Evolutionary conservation across 2,113 vertebrate genomes (phyloP), one percentile per base, ranked within the genome.

Genomic region (Loxodonta africana): DNA sequence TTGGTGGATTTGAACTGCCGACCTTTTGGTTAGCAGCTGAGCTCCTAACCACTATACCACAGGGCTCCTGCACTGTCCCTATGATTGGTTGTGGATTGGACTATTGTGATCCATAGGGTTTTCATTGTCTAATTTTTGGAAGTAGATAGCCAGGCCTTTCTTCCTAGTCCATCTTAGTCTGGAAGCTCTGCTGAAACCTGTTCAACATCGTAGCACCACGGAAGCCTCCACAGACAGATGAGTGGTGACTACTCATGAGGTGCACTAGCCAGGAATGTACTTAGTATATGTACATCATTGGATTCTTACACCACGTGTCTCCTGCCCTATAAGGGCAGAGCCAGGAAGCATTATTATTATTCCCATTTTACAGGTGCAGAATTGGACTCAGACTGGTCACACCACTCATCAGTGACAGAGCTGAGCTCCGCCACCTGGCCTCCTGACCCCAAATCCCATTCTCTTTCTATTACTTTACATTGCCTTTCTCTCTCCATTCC

Each of bases 361-460:
- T 51, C 76, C 89, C 83, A 91, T 67, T 89, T 95, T 82, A 80
- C 67, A 94, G 62, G 60, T 87, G 53, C 4, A 83, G 67, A 95
- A 73, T 65, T 73, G 28, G 62, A n/a, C 84, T 92, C 60, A 46
- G 23, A 44, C 5, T 76, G 53, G 12, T 46, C n/a, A 30, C n/a
- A 83, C 28, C 46, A 48, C 48, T 81, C 53, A 14, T 84, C 78
- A 23, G 6, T 86, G 41, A 57, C 57, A 82, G 57, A 85, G 71
- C 76, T 51, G 41, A 94, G 48, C 10, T 73, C 83, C 3, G 41
- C 63, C 37, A 60, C 46, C 60, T 91, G n/a, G 87, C 89, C 57
- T 88, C 92, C 82, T 44, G 28, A 83, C 44, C 87, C 84, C 87
- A 95, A 51, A 81, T 48, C 53, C 71, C 21, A 65, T 51, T 5